Conservation (phyloP, 2,888 invertebrate genomes). For the Chouioia cunea region DNA sequence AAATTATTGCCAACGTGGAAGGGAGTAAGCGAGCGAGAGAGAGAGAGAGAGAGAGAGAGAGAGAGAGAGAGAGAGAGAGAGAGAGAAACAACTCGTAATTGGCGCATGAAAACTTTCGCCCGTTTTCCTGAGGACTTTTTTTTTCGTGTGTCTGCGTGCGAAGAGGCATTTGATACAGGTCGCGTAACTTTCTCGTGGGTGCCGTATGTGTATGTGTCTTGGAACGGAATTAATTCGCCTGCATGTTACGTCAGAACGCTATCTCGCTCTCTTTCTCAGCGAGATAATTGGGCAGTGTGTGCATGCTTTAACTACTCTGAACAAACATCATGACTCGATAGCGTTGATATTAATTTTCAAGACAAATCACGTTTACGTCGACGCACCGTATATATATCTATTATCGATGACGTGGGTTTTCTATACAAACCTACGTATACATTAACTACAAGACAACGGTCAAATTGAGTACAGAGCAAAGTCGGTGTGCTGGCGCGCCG, state of each 20-base stretch:
- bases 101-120: constrained; percentile 53
- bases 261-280: not conserved
- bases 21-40: too few species aligned
- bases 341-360: too few species aligned
- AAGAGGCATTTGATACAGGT: constrained; percentile 56
- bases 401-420: not conserved
- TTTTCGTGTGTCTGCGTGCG: constrained; percentile 46
- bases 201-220: constrained; percentile 53
- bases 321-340: too few species aligned
- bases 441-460: too few species aligned
- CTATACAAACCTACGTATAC: not conserved
- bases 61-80: not conserved
- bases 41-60: not conserved
- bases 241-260: constrained; percentile 41
- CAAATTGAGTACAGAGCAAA: too few species aligned
- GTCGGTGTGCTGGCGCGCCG: not conserved
- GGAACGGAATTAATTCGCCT: constrained; percentile 59
- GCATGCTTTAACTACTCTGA: not conserved
- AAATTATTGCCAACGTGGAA: not conserved
- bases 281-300: too few species aligned
- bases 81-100: constrained; percentile 26
- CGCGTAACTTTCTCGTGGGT: constrained; percentile 59
- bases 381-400: too few species aligned
- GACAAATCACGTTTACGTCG: too few species aligned
- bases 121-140: constrained; percentile 51